Conservation (phyloP, 2,113 vertebrate species). For the Mesembrinibis cayennensis region DNA sequence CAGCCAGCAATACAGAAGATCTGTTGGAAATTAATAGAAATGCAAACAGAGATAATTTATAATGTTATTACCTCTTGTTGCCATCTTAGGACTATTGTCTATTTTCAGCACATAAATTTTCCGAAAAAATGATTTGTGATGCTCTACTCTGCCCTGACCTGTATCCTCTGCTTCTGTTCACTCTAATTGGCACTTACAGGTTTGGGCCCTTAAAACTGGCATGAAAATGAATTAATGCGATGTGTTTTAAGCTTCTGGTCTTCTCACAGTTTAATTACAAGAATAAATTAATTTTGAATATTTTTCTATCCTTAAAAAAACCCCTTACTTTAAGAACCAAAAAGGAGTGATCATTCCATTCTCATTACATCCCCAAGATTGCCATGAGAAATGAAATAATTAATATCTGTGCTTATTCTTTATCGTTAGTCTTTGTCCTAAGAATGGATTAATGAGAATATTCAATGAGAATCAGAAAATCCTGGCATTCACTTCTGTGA, state of each 20-base stretch:
- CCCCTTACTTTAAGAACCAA: not conserved
- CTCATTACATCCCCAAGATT: slow-evolving; percentile 26
- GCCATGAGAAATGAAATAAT: slow-evolving; percentile 59
- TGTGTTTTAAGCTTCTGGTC: slow-evolving; percentile 56
- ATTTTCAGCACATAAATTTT: not conserved
- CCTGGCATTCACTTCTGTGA: slow-evolving; percentile 14
- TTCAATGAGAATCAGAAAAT: slow-evolving; percentile 46
- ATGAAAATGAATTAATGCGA: slow-evolving; percentile 40
- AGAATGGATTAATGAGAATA: slow-evolving; percentile 64
- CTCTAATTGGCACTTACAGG: slow-evolving; percentile 37
- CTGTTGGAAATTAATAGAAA: not conserved
- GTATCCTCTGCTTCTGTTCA: not conserved
- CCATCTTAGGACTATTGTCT: not conserved
- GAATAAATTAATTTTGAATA: slow-evolving; percentile 60
- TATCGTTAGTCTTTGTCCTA: slow-evolving; percentile 48
- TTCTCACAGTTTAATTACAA: slow-evolving; percentile 38
- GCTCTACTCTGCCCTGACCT: not conserved
- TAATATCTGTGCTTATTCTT: slow-evolving; percentile 39
- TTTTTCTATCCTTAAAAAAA: slow-evolving; percentile 25
- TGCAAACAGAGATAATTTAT: not conserved
- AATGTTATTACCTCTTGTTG: not conserved
- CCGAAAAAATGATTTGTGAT: not conserved
- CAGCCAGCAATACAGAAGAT: not conserved
- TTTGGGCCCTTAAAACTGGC: slow-evolving; percentile 27
- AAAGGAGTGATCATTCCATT: slow-evolving; percentile 18